These are phyloP conservation scores for Hyperoplus immaculatus DNA, from an alignment of 2,797 vertebrate species.

Conservation along the genomic window DNA sequence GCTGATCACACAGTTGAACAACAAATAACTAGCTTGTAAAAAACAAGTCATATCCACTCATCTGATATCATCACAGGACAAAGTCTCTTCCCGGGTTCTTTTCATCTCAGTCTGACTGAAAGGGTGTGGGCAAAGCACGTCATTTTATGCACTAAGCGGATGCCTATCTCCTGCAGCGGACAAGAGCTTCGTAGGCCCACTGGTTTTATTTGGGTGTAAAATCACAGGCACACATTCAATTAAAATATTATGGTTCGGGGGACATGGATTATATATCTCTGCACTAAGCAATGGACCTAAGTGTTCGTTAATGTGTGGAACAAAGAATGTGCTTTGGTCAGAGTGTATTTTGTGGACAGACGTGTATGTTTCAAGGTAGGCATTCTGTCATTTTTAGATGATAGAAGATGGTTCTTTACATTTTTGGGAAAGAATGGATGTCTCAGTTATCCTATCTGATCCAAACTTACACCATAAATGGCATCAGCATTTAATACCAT, in stretches of 20 bases:
- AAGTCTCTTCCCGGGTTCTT: constrained; percentile 30
- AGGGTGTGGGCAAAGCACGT: constrained; percentile 19
- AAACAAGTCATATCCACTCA: constrained; percentile 50
- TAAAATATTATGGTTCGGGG: constrained; percentile 8
- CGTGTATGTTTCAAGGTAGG: not conserved
- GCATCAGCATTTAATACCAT: not conserved
- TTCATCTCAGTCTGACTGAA: constrained; percentile 8
- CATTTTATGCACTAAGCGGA: constrained; percentile 4
- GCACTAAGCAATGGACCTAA: not conserved
- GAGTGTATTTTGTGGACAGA: not conserved
- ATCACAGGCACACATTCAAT: constrained; percentile 32
- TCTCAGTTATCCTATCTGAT: not conserved
- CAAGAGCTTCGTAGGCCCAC: constrained; percentile 11
- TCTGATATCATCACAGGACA: constrained; percentile 43
- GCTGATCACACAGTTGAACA: constrained; percentile 60
- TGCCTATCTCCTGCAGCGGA: constrained; percentile 4
- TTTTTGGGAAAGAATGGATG: not conserved
- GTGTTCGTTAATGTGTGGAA: not conserved
- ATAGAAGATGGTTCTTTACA: not conserved
- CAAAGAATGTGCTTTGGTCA: not conserved
- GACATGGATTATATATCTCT: not conserved
- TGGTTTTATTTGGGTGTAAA: constrained; percentile 19
- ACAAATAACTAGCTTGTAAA: constrained; percentile 30
- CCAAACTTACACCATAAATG: not conserved
- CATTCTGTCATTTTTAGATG: not conserved